A percentile compares a stretch with the other conserved stretches of the same genome.
phyloP scores from a whole-genome alignment of 2,888 invertebrate species.

The Erebia aethiops region DNA sequence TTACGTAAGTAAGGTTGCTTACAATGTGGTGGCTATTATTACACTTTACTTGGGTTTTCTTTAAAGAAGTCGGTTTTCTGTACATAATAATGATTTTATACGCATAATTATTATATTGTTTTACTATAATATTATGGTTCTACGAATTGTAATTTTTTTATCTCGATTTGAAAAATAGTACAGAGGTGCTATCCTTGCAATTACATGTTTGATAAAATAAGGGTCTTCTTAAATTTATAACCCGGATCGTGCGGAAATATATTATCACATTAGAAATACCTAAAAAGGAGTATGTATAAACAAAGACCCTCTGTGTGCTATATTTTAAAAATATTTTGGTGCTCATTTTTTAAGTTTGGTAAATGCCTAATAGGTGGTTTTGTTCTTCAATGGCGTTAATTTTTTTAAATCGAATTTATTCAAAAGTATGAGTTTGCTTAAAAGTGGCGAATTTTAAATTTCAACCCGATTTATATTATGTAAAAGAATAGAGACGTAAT shows the following conservation, averaged over 20 bases:
- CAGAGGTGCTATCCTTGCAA: neutral
- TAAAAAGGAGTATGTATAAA: no score
- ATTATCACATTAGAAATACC: neutral
- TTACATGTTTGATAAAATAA: neutral
- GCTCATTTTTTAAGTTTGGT: slow-evolving; percentile 31
- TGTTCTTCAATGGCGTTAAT: slow-evolving; percentile 18
- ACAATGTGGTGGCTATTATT: neutral
- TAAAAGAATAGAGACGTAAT: slow-evolving; percentile 13
- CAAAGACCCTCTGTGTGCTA: slow-evolving; percentile 2
- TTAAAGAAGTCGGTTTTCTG: neutral
- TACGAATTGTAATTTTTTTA: no score
- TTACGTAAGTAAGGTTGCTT: neutral
- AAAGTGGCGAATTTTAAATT: neutral
- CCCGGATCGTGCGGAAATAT: neutral
- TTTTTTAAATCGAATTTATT: slow-evolving; percentile 20
- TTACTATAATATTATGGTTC: neutral
- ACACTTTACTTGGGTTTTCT: neutral
- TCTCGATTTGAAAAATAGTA: neutral
- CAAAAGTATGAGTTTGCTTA: slow-evolving; percentile 14
- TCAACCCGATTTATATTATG: neutral
- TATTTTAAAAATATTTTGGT: slow-evolving; percentile 31
- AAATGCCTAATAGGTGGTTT: neutral
- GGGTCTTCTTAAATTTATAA: neutral
- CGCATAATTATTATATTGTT: neutral
- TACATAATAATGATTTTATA: slow-evolving; percentile 12